phyloP scores from a whole-genome alignment of 2,113 vertebrate genomes.

The Hemiprocne comata region DNA sequence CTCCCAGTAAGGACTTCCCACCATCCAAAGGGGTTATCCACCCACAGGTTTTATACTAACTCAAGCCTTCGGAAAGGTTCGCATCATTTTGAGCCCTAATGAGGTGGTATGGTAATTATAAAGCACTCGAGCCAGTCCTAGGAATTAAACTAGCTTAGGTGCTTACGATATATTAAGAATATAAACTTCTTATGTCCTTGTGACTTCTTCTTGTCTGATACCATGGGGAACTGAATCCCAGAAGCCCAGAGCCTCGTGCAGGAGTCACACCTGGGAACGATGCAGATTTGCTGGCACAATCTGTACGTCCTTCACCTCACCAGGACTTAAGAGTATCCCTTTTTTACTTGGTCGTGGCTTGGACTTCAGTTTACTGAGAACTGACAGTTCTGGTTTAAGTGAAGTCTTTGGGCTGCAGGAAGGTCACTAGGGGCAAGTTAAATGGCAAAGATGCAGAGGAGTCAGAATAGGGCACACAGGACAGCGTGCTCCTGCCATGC shows the following conservation, averaged over 20 bases:
- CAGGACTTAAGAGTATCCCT: neutral
- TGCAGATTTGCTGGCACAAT: neutral
- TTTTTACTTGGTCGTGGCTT: neutral
- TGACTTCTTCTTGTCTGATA: neutral
- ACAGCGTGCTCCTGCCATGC: neutral
- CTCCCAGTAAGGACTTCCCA: neutral
- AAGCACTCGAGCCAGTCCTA: neutral
- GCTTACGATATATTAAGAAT: neutral
- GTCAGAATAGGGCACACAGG: neutral
- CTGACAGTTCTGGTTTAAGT: neutral
- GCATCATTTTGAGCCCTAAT: neutral
- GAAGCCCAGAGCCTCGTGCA: neutral
- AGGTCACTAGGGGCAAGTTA: neutral
- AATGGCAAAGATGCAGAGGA: neutral
- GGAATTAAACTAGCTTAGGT: neutral
- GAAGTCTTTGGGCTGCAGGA: accelerated
- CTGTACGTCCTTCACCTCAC: neutral
- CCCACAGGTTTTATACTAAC: neutral
- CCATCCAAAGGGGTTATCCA: neutral
- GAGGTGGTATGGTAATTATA: neutral
- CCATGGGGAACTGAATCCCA: neutral
- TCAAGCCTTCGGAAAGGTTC: neutral
- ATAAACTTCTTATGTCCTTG: neutral
- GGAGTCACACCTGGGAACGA: neutral
- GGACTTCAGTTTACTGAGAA: neutral